Base-by-base conservation (phyloP, 2,113 vertebrate species). In the Corythaeola cristata region DNA sequence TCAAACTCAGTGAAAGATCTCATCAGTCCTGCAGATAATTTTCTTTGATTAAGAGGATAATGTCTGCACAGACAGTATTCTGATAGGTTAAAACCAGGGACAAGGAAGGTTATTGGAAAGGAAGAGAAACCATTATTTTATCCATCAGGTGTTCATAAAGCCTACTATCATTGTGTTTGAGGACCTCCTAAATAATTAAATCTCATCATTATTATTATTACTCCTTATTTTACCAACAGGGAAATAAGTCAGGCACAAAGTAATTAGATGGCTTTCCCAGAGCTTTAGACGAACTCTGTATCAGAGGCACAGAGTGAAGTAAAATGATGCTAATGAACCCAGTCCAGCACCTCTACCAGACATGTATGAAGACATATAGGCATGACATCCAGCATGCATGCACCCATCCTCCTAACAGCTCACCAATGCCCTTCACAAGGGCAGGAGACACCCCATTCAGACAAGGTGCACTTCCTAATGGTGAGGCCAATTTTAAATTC, bases 341-440 rank as follows among this genome's bases (percentile, higher is more conserved):
- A 21, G 14, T 12, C 44, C 17, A 17, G 35, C 7, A 44, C 12
- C 37, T 55, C 60, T 30, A 68, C 11, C 35, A 88, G 39, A 32
- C 5, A 21, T 0, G 0, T 26, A 47, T 6, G 21, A 66, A 37
- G 56, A 41, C 45, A 89, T 0, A 0, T 4, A 82, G 33, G 10
- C 8, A 6, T 7, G 37, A 59, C 24, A 63, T 12, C 6, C 9
- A 44, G 32, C 17, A 16, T 2, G 5, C 12, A 50, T 0, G 0
- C 17, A n/a, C 8, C 8, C n/a, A 27, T 44, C 24, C 55, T 63
- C 50, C 22, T 44, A 68, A n/a, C 15, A 59, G 50, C n/a, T 74
- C 37, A 35, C 33, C 23, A 62, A 63, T 11, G 16, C 30, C 63
- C 72, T 71, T 35, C 50, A 47, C 18, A 75, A 49, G 18, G 39